phyloP scores from a whole-genome alignment of 2,888 invertebrate genomes.

The Strigamia crassipes region DNA sequence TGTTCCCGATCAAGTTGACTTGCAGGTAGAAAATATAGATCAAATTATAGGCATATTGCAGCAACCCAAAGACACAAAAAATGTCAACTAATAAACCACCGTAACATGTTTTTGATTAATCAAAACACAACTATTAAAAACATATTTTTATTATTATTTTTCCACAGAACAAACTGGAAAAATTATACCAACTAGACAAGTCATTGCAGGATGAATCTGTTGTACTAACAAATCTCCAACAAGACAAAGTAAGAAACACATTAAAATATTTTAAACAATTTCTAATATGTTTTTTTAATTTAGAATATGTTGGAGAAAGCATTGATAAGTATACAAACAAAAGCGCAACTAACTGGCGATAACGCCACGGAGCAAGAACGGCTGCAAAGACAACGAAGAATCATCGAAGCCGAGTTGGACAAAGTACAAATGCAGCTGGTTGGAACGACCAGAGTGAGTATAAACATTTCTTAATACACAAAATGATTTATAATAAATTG shows the following conservation, averaged over 20 bases:
- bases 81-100: background rate
- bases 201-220: conserved; percentile 75
- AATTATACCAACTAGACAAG: conserved; percentile 74
- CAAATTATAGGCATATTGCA: background rate
- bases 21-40: conserved; percentile 55
- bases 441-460: conserved; percentile 85
- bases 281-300: conserved; percentile 43
- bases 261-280: background rate
- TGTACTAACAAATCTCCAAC: conserved; percentile 72
- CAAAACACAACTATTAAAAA: background rate
- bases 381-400: conserved; percentile 71
- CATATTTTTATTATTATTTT: conserved; percentile 27
- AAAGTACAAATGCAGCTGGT: conserved; percentile 83
- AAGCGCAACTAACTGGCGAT: conserved; percentile 55
- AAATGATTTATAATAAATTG: background rate
- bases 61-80: too few relatives aligned
- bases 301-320: conserved; percentile 72
- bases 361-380: conserved; percentile 65
- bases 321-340: conserved; percentile 66
- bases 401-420: conserved; percentile 77
- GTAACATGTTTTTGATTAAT: background rate
- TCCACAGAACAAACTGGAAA: conserved; percentile 72
- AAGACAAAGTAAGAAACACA: conserved; percentile 66
- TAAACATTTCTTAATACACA: background rate
- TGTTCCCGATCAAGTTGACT: conserved; percentile 56